Evolutionary conservation across 2,888 invertebrate genomes (phyloP), one percentile per base, ranked within the genome.

Genomic region (Epirrhoe alternata): DNA sequence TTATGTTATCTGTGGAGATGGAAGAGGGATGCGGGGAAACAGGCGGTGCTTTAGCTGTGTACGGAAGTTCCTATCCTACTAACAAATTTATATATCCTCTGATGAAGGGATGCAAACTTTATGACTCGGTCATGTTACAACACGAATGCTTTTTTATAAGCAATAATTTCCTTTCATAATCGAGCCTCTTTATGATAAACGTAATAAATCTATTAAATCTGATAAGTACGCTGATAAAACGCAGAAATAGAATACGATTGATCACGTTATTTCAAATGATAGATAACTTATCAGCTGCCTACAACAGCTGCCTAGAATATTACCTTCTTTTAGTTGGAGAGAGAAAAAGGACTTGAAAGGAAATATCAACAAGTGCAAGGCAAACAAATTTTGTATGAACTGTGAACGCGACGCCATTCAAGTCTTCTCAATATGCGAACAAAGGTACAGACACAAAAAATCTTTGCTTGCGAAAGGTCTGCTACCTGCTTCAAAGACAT

Each of bases 401-500:
- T 54, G 33, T 61, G 59, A 59, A 63, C 60, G 75, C 66, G 73
- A 72, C 73, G 77, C 80, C 83, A 84, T 86, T 84, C 83, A 84
- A 79, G 74, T 62, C 72, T 69, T 75, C 47, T 53, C 47, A 35
- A 77, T 77, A 57, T 65, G 69, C 61, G 61, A 67, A 86, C 82
- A 86, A 88, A 86, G 85, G 84, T 82, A 69, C 76, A 68, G 60
- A 74, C 73, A 80, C 80, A 89, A 90, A 90, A 88, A 90, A 82
- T 68, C 69, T 75, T 74, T 71, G 73, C 78, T 82, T 79, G 79
- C 86, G 73, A 87, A 89, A 87, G 86, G 84, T 83, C 77, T 76
- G 82, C 90, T 92, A 92, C 92, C 92, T 92, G 90, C 86, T 79
- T 80, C 73, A 82, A 78, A 83, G 79, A 79, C 76, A 74, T 74